Conservation (phyloP, 2,113 vertebrate genomes). For the Anolis carolinensis region DNA sequence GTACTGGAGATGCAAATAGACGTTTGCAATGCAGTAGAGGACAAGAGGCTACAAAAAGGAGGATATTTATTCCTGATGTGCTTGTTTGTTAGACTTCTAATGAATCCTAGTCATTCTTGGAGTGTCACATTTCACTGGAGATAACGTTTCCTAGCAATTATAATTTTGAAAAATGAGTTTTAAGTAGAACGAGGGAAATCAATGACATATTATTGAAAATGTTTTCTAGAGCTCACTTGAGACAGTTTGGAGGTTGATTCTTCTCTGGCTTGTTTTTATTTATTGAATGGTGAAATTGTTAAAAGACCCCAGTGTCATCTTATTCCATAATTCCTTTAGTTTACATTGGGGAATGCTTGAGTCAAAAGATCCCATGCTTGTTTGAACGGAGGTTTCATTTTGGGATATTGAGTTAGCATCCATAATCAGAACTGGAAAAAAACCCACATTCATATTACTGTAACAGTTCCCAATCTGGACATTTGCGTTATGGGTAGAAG, state of each 20-base stretch:
- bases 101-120: background rate
- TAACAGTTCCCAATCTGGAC: background rate
- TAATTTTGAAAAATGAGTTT: background rate
- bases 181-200: background rate
- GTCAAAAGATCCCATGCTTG: background rate
- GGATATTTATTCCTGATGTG: background rate
- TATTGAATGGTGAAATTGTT: background rate
- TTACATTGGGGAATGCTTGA: background rate
- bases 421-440: background rate
- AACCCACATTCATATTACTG: background rate
- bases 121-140: background rate
- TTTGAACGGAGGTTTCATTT: background rate
- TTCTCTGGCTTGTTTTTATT: background rate
- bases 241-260: background rate
- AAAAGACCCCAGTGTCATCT: background rate
- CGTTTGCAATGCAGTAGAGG: background rate
- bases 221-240: background rate
- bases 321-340: background rate
- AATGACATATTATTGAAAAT: no score
- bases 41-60: background rate
- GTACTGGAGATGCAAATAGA: background rate
- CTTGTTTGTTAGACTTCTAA: background rate
- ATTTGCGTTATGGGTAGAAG: background rate
- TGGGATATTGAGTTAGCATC: background rate
- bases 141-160: background rate